phyloP scores from a whole-genome alignment of 2,797 vertebrate genomes.

The Apogon hyalosoma region DNA sequence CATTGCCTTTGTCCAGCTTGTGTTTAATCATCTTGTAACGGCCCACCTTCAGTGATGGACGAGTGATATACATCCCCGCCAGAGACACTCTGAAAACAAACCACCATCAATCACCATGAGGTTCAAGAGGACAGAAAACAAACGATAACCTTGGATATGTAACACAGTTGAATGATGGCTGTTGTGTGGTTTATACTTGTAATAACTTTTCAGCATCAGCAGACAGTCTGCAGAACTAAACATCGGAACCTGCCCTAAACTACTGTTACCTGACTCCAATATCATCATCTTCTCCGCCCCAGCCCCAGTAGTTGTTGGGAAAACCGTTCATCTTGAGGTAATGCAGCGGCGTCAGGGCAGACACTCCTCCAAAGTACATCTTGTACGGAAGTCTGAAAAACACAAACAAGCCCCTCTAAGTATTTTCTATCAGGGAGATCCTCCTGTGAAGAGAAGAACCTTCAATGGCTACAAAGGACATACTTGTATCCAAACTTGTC shows the following conservation, averaged over 20 bases:
- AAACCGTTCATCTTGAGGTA: slow-evolving; percentile 90
- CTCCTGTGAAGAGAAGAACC: neutral
- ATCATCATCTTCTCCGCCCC: slow-evolving; percentile 88
- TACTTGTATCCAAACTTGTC: slow-evolving; percentile 91
- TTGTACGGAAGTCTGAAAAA: slow-evolving; percentile 84
- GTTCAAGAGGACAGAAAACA: neutral
- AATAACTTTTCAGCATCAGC: neutral
- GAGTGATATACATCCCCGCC: slow-evolving; percentile 86
- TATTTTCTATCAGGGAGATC: neutral
- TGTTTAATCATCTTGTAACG: slow-evolving; percentile 91
- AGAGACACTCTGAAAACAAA: slow-evolving; percentile 83
- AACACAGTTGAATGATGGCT: neutral
- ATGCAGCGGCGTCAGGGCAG: slow-evolving; percentile 84
- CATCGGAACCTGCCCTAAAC: no score
- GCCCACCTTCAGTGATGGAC: slow-evolving; percentile 84
- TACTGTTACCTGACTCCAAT: slow-evolving; percentile 83
- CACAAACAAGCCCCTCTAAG: neutral
- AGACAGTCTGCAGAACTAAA: neutral
- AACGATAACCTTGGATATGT: neutral
- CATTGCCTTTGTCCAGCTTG: slow-evolving; percentile 86
- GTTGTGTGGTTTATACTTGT: neutral
- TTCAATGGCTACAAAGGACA: slow-evolving; percentile 24
- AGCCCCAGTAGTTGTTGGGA: slow-evolving; percentile 89
- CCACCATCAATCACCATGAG: neutral
- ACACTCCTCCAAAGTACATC: slow-evolving; percentile 88